phyloP scores from a whole-genome alignment of 1,140 invertebrate species.

The Drosophila orena region DNA sequence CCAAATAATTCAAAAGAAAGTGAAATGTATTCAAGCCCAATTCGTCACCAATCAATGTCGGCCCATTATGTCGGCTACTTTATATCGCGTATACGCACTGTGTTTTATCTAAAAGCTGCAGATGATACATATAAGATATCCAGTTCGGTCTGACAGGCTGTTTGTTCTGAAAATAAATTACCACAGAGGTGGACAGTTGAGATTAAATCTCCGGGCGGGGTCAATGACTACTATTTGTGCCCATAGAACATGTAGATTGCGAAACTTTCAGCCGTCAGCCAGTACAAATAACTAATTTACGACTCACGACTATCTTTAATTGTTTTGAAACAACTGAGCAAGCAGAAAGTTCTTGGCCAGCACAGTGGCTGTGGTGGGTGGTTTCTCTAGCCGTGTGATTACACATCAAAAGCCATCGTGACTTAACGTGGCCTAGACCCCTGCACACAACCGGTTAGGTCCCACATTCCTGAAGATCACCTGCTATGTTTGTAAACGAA shows the following conservation, averaged over 20 bases:
- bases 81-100: constrained; percentile 55
- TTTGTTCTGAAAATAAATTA: constrained; percentile 26
- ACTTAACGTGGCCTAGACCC: constrained; percentile 49
- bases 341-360: constrained; percentile 11
- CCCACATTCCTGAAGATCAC: constrained; percentile 55
- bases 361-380: constrained; percentile 25
- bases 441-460: constrained; percentile 57
- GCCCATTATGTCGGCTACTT: background rate
- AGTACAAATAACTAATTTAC: constrained; percentile 23
- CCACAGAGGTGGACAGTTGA: constrained; percentile 34
- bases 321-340: constrained; percentile 15
- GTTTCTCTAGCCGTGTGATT: background rate
- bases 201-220: constrained; percentile 27
- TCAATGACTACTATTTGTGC: constrained; percentile 43
- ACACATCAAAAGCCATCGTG: constrained; percentile 41
- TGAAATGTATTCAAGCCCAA: constrained; percentile 59
- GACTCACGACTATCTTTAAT: constrained; percentile 35
- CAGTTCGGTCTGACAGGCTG: constrained; percentile 12
- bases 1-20: constrained; percentile 66
- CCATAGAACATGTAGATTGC: constrained; percentile 29
- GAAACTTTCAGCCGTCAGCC: constrained; percentile 2
- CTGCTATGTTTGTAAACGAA: constrained; percentile 65
- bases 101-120: constrained; percentile 20
- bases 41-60: constrained; percentile 68
- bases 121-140: constrained; percentile 3